Evolutionary conservation across 2,888 invertebrate genomes (phyloP), one percentile per base, ranked within the genome.

Genomic region (Tinea semifulvella): DNA sequence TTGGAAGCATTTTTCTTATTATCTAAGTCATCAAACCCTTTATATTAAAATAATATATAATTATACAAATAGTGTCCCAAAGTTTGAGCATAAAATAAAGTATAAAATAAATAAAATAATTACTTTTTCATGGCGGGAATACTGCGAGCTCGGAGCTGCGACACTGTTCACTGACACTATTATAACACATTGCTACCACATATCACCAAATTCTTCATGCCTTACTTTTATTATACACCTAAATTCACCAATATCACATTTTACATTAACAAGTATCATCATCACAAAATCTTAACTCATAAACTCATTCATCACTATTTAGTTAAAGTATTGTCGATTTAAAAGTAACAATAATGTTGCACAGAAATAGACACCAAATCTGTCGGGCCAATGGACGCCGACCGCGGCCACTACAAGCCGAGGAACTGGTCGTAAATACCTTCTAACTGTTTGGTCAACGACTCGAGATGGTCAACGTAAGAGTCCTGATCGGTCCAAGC

Each of bases 401-500:
- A 65, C 67, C 67, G 62, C 59, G 56, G 65, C 63, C 82, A 68
- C 77, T 74, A 77, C 69, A 73, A 75, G 74, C 68, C 75, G 74
- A 65, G 57, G 55, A 61, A 72, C 72, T 65, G 74, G 69, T 69
- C 75, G 69, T 81, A 77, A 84, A 84, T 89, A 90, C 90, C 90
- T 89, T 90, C 90, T 85, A 88, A 86, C 82, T 85, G 85, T 79
- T 87, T 82, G 72, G 85, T 82, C 81, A 88, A 88, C 56, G 87
- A 81, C 84, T 91, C 90, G 72, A 91, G 84, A 63, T 84, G 83
- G 68, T 88, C 87, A 76, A 90, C 84, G 82, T 89, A 91, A 65
- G 83, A 84, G 76, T 90, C 90, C 85, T 90, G 90, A 69, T 85
- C 85, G 70, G 82, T 84, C 90, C 90, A 90, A 62, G 86, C 85